Percentiles rank a stretch among this genome's conserved stretches.
Evolutionary conservation across 2,113 vertebrate genomes (phyloP).

Genomic region (Myiozetetes cayanensis): DNA sequence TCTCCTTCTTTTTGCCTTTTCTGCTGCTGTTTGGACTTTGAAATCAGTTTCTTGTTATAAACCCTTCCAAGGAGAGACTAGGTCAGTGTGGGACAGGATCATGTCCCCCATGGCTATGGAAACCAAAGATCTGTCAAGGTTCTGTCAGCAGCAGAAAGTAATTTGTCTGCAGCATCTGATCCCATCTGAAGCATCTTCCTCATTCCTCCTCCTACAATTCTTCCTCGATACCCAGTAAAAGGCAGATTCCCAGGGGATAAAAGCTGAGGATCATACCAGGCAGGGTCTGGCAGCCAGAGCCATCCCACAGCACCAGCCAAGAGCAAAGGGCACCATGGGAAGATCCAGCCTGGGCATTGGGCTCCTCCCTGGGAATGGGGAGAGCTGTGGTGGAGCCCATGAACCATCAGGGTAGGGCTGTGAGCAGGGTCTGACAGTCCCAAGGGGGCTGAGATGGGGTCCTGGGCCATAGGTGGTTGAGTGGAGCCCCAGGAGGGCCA

Average conservation of each 20-base stretch:
- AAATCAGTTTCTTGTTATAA: background rate
- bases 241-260: background rate
- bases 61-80: background rate
- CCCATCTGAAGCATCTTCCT: background rate
- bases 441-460: fast-evolving
- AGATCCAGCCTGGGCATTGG: background rate
- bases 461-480: background rate
- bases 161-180: background rate
- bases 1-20: background rate
- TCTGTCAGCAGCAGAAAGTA: background rate
- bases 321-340: fast-evolving
- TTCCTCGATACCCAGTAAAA: background rate
- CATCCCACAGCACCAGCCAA: background rate
- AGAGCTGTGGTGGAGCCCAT: background rate
- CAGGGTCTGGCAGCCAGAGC: background rate
- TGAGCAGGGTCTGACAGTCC: background rate
- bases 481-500: fast-evolving
- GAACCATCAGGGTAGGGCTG: background rate
- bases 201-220: background rate
- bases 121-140: background rate
- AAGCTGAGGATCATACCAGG: background rate
- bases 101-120: background rate
- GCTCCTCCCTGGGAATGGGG: too few relatives aligned
- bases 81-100: background rate
- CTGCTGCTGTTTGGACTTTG: background rate